A percentile compares a stretch with the other conserved stretches of the same genome.
phyloP scores from a whole-genome alignment of 1,140 invertebrate species.

The Aethina tumida region DNA sequence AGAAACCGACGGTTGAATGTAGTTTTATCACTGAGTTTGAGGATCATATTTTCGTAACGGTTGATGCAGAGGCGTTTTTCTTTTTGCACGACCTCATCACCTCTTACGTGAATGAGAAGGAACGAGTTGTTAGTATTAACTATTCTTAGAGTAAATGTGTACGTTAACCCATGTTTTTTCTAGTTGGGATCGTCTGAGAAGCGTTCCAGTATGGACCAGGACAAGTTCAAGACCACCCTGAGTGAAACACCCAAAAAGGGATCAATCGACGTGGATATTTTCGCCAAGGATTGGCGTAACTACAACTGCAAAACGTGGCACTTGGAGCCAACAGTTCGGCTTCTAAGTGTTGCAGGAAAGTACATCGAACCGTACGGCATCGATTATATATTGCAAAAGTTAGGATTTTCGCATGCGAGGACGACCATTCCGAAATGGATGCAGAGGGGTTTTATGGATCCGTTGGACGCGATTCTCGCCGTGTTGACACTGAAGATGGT shows the following conservation, averaged over 20 bases:
- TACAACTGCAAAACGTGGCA: conserved; percentile 97
- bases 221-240: conserved; percentile 16
- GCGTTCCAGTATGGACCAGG: conserved; percentile 19
- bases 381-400: conserved; percentile 92
- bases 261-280: conserved; percentile 41
- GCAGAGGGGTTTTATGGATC: conserved; percentile 95
- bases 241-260: conserved; percentile 41
- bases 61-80: conserved; percentile 95
- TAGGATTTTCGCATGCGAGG: conserved; percentile 92
- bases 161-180: conserved; percentile 10
- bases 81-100: conserved; percentile 95
- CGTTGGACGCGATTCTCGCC: conserved; percentile 76
- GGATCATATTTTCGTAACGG: conserved; percentile 95
- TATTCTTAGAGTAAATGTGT: neutral
- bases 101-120: conserved; percentile 89
- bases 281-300: conserved; percentile 80
- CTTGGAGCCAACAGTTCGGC: conserved; percentile 92
- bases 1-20: conserved; percentile 86
- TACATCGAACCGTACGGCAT: conserved; percentile 95
- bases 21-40: conserved; percentile 98
- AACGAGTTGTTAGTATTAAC: conserved; percentile 57
- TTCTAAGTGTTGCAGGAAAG: conserved; percentile 56
- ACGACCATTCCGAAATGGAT: conserved; percentile 99
- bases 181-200: conserved; percentile 24
- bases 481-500: conserved; percentile 60